These are phyloP conservation scores for Montipora sp. DNA, from an alignment of 64 coral and sea anemone species.

Conservation along the genomic window DNA sequence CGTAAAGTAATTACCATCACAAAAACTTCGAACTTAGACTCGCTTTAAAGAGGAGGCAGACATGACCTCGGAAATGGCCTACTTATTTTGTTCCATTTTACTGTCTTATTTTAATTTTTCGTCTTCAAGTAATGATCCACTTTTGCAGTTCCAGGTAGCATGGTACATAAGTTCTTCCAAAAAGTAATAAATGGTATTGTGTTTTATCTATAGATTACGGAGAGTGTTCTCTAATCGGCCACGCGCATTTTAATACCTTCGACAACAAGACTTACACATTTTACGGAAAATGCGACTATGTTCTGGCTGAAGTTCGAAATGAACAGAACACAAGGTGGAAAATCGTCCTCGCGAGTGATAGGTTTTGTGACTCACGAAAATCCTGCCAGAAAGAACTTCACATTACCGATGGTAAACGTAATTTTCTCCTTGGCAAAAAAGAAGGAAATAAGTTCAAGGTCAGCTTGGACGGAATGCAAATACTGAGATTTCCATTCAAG, in stretches of 20 bases:
- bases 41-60: too few species aligned
- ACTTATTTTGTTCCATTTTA: too few species aligned
- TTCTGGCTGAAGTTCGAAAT: not conserved
- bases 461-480: not conserved
- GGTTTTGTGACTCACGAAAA: not conserved
- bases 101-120: too few species aligned
- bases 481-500: not conserved
- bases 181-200: not conserved
- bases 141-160: too few species aligned
- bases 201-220: constrained; percentile 7
- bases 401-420: not conserved
- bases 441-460: not conserved
- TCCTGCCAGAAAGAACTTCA: not conserved
- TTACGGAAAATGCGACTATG: constrained; percentile 14
- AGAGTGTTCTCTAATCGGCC: constrained; percentile 10
- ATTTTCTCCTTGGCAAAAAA: not conserved
- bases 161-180: too few species aligned
- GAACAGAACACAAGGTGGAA: not conserved
- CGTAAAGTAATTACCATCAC: too few species aligned
- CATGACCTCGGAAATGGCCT: too few species aligned
- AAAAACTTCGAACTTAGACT: too few species aligned
- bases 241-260: constrained; percentile 14
- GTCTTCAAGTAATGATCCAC: too few species aligned
- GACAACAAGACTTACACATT: constrained; percentile 22
- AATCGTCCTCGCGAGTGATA: not conserved